Evolutionary conservation across 2,113 vertebrate genomes (phyloP).

Genomic region (Chelonoidis abingdonii): DNA sequence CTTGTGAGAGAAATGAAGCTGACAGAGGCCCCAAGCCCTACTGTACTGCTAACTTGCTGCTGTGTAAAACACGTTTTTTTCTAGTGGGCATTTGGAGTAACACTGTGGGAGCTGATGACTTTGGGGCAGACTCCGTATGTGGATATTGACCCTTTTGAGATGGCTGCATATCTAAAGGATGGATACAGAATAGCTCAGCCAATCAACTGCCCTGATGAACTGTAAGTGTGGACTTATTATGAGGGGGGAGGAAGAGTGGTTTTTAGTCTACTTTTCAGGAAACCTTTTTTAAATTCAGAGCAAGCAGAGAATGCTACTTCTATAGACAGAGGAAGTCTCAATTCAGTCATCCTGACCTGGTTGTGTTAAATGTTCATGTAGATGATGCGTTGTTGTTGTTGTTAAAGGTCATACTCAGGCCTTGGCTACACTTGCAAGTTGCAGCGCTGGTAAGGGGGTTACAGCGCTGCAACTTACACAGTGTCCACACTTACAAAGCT

Average conservation of each 20-base stretch:
- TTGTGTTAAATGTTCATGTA: neutral
- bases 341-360: neutral
- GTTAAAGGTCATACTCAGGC: neutral
- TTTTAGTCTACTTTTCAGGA: neutral
- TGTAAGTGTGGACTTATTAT: slow-evolving; percentile 82
- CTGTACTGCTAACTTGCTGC: neutral
- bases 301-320: neutral
- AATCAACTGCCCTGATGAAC: slow-evolving; percentile 98
- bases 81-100: slow-evolving; percentile 98
- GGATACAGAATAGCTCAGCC: slow-evolving; percentile 99
- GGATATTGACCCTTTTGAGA: slow-evolving; percentile 98
- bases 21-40: neutral
- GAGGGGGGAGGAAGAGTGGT: neutral
- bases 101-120: slow-evolving; percentile 98
- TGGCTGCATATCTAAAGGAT: slow-evolving; percentile 98
- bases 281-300: neutral
- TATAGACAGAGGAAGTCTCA: neutral
- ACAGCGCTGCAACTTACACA: no score
- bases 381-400: no score
- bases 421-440: no score
- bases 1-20: neutral
- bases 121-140: slow-evolving; percentile 98
- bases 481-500: no score
- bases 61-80: accelerated
- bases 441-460: no score